Percentiles rank a stretch among this genome's conserved stretches.
Evolutionary conservation across 2,888 invertebrate genomes (phyloP).

Genomic region (Spisula solida): DNA sequence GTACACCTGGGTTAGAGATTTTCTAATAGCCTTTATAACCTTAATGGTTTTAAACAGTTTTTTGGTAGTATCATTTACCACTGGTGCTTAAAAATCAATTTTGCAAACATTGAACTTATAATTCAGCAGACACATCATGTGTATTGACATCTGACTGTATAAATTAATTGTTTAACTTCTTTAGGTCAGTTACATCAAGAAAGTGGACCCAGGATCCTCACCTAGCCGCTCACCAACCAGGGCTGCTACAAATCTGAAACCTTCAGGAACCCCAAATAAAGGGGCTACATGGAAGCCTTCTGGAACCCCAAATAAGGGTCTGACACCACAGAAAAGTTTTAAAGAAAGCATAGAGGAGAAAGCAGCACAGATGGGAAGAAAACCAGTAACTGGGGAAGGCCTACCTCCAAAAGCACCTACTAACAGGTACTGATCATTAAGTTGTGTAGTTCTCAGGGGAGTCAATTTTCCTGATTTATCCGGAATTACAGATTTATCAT

Average conservation of each 20-base stretch:
- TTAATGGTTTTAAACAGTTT: no score
- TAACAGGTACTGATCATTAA: background rate
- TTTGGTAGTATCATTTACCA: no score
- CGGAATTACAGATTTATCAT: no score
- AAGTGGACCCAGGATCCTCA: conserved; percentile 78
- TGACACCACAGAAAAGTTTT: conserved; percentile 79
- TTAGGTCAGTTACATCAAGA: conserved; percentile 80
- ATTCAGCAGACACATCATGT: no score
- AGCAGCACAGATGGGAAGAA: conserved; percentile 74
- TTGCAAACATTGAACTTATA: no score
- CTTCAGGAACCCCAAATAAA: conserved; percentile 63
- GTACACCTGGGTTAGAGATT: no score
- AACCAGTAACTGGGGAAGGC: conserved; percentile 41
- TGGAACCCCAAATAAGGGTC: conserved; percentile 62
- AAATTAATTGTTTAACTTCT: background rate
- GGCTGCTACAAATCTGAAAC: conserved; percentile 46
- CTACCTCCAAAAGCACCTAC: conserved; percentile 68
- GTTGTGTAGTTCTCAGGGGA: no score
- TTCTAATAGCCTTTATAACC: no score
- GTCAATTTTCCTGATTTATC: no score
- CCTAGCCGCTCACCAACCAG: conserved; percentile 65
- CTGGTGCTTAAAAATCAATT: no score
- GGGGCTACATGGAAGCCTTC: conserved; percentile 56
- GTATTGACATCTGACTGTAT: no score
- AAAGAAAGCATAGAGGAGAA: conserved; percentile 77